Conservation (phyloP, 1,140 invertebrate genomes). For the honey bee (Apis mellifera) region DNA sequence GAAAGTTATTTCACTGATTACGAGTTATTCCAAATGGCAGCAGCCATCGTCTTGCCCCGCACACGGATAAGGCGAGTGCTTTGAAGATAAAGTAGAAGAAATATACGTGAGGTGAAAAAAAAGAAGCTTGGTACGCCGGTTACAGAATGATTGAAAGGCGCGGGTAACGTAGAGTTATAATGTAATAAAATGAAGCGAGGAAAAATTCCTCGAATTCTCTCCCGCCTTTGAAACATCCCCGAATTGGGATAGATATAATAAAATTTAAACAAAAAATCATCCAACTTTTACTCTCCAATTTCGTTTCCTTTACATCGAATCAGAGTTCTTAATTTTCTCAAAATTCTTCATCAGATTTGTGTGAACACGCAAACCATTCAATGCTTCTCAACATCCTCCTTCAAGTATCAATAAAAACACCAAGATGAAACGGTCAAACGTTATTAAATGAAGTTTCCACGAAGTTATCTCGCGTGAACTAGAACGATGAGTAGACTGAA, state of each 20-base stretch:
- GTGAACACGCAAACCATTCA: no score
- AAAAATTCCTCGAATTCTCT: background rate
- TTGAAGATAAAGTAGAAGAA: constrained; percentile 30
- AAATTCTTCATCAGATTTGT: no score
- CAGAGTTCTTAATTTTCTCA: no score
- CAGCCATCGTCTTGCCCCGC: background rate
- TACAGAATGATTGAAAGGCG: constrained; percentile 19
- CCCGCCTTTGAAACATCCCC: no score
- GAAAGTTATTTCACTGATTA: constrained; percentile 11
- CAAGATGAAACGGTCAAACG: background rate
- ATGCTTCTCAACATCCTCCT: no score
- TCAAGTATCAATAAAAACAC: background rate
- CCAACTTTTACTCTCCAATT: no score
- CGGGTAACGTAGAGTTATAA: background rate
- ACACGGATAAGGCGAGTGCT: constrained; percentile 2
- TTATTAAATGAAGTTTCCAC: constrained; percentile 9
- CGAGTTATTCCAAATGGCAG: constrained; percentile 2
- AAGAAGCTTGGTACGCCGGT: background rate
- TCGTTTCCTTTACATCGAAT: no score
- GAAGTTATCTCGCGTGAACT: background rate
- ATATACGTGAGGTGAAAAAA: constrained; percentile 26
- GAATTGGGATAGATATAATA: background rate
- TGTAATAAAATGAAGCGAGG: background rate
- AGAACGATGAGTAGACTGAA: background rate
- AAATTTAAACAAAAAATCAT: background rate